These are phyloP conservation scores for Echiichthys vipera DNA, from an alignment of 2,797 vertebrate species.

Conservation along the genomic window DNA sequence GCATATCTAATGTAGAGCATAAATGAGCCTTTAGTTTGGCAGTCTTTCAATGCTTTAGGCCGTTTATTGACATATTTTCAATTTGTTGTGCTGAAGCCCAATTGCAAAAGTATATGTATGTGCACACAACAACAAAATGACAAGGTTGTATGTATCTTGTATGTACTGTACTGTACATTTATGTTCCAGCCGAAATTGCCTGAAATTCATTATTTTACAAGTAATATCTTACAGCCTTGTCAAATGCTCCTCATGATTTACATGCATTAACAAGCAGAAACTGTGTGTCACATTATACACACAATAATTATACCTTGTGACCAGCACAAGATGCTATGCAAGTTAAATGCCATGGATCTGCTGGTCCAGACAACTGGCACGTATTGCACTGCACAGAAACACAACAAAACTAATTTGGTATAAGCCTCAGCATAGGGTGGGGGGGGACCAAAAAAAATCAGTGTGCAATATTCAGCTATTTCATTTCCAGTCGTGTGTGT, in stretches of 20 bases:
- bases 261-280: neutral
- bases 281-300: neutral
- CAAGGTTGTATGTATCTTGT: neutral
- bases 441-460: neutral
- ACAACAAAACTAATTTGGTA: neutral
- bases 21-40: neutral
- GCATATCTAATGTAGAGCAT: too few relatives aligned
- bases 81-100: too few relatives aligned
- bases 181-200: neutral
- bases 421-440: neutral
- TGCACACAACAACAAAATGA: neutral
- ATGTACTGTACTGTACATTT: neutral
- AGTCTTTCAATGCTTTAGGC: neutral
- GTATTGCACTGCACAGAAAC: neutral
- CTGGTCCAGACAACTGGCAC: neutral
- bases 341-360: neutral
- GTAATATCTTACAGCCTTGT: neutral
- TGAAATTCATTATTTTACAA: neutral
- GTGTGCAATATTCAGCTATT: neutral
- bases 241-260: neutral
- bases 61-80: neutral
- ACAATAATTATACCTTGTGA: too few relatives aligned
- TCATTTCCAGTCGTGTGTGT: slow-evolving; percentile 14
- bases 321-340: neutral
- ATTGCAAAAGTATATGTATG: neutral